Evolutionary conservation across 2,113 vertebrate genomes (phyloP), one percentile per base, ranked within the genome.

Genomic region (Myrmecobius fasciatus): DNA sequence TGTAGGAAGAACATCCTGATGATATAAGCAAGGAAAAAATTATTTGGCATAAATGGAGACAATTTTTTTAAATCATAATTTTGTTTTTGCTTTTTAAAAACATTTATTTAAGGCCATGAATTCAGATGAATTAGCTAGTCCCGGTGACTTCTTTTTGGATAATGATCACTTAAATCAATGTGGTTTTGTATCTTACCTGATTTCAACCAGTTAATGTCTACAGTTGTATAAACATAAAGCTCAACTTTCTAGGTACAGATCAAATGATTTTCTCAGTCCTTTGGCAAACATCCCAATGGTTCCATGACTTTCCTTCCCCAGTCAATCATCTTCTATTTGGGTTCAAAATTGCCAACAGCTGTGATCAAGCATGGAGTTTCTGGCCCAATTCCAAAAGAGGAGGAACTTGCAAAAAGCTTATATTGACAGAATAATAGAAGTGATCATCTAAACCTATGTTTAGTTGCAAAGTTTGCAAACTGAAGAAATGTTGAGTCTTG

Each of bases 391-490:
- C 93, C 97, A 96, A 97, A 96, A 91, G 93, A 96, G 96, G 95
- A 97, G 94, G 94, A 49, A 7, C 53, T 92, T 94, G 56, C 12
- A 52, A 43, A 94, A 46, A 95, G 51, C 95, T 95, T 89, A 93
- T 97, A 96, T 94, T 95, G 95, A 89, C 17, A 91, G 96, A 97
- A 96, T 95, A 96, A 97, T 96, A 97, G 94, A 97, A 96, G 53
- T 93, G 92, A 54, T 89, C 92, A 94, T 52, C 94, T 89, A 8
- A 98, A 96, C 94, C 90, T 96, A 91, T 97, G 89, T 96, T 98
- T 97, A 96, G 53, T 95, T 96, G 92, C 91, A 92, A 91, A 95
- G 96, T 96, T 97, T 96, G 89, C 96, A 98, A 96, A 97, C 93
- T 83, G 96, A 90, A 47, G 89, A 96, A 93, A 94, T 95, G 25